These are phyloP conservation scores for Epizoanthus scotinus DNA, from an alignment of 92 coral and sea anemone species.

Conservation along the genomic window DNA sequence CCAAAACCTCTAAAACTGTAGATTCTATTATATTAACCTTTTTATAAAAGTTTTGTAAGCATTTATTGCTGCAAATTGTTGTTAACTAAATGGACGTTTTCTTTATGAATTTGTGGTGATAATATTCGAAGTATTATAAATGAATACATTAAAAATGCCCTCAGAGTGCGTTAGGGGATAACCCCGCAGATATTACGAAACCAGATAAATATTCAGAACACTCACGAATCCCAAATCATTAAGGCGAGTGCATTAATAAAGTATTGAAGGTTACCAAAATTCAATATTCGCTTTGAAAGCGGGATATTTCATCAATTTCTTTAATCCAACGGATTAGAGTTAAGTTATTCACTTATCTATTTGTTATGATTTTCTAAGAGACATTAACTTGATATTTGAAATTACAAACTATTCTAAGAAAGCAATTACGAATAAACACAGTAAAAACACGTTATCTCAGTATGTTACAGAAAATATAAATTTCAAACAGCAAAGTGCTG, in stretches of 20 bases:
- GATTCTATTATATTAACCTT: constrained; percentile 24
- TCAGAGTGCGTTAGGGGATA: constrained; percentile 13
- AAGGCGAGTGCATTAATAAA: neutral
- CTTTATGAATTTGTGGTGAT: constrained; percentile 4
- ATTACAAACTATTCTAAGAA: constrained; percentile 21
- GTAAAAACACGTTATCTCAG: constrained; percentile 12
- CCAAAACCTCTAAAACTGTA: constrained; percentile 16
- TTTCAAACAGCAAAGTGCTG: neutral
- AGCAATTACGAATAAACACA: constrained; percentile 16
- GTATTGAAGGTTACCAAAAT: neutral
- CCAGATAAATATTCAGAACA: neutral
- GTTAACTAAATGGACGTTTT: constrained; percentile 28
- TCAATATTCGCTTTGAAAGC: constrained; percentile 30
- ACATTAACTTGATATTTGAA: constrained; percentile 41
- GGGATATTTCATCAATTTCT: constrained; percentile 23
- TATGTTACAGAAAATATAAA: constrained; percentile 1
- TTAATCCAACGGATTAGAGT: constrained; percentile 41
- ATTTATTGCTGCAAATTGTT: constrained; percentile 24
- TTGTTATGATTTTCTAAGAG: constrained; percentile 25
- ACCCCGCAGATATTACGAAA: constrained; percentile 18
- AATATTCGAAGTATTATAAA: constrained; percentile 30
- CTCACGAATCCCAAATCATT: constrained; percentile 6
- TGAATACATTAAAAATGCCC: constrained; percentile 10
- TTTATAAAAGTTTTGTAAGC: constrained; percentile 24
- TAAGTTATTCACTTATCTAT: constrained; percentile 17